Evolutionary conservation across 2,113 vertebrate species (phyloP).

Genomic region (Gymnarchus niloticus): DNA sequence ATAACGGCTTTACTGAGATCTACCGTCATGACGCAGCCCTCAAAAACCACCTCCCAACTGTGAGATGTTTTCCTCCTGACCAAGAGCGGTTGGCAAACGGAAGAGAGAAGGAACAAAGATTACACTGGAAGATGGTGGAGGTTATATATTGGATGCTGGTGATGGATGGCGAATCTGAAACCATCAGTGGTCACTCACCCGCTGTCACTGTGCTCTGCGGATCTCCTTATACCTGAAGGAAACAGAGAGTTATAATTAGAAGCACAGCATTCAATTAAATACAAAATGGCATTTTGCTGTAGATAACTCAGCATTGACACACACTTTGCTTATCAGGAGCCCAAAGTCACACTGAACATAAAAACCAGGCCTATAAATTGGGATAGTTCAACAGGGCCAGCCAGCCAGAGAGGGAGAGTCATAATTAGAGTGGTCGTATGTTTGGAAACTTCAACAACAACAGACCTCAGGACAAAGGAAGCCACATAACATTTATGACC

Average conservation of each 20-base stretch:
- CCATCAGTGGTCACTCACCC: slow-evolving; percentile 49
- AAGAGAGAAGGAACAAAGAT: neutral
- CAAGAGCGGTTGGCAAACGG: slow-evolving; percentile 14
- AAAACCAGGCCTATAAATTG: slow-evolving; percentile 37
- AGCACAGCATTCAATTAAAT: slow-evolving; percentile 36
- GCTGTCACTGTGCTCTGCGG: slow-evolving; percentile 30
- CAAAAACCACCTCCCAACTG: slow-evolving; percentile 11
- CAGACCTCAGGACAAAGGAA: neutral
- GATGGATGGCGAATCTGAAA: neutral
- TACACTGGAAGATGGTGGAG: neutral
- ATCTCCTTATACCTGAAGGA: slow-evolving; percentile 55
- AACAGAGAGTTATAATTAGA: slow-evolving; percentile 40
- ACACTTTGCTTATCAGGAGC: slow-evolving; percentile 20
- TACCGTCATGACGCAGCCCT: slow-evolving; percentile 28
- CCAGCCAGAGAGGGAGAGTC: slow-evolving; percentile 37
- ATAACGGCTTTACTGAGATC: slow-evolving; percentile 32
- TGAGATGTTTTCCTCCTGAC: slow-evolving; percentile 15
- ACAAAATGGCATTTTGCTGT: neutral
- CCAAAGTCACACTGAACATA: slow-evolving; percentile 42
- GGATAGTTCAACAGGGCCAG: slow-evolving; percentile 45
- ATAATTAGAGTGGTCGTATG: slow-evolving; percentile 40
- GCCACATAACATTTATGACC: neutral
- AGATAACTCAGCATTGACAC: slow-evolving; percentile 23
- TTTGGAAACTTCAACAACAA: slow-evolving; percentile 11
- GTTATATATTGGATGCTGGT: neutral